These are phyloP conservation scores for Momotus momota DNA, from an alignment of 2,797 vertebrate genomes.

Conservation along the genomic window DNA sequence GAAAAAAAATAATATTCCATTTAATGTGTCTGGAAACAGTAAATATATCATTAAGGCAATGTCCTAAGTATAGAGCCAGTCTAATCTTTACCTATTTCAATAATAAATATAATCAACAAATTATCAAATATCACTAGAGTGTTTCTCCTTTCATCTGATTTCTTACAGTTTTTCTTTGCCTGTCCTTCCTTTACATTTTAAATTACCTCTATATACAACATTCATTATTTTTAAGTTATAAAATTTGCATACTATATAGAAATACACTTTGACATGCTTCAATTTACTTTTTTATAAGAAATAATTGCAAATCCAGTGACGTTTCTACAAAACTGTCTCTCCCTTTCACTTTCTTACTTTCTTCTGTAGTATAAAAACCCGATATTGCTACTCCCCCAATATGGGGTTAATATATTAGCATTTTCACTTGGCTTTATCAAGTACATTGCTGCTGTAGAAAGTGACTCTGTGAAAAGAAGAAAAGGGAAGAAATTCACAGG, in stretches of 20 bases:
- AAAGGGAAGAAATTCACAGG: not conserved
- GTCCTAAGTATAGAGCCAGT: not conserved
- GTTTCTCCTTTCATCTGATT: not conserved
- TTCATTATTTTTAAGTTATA: not conserved
- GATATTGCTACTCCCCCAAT: not conserved
- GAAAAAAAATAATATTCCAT: accelerated
- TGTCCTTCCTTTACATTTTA: not conserved
- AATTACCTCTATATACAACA: not conserved
- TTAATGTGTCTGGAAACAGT: not conserved
- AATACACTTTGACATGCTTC: not conserved
- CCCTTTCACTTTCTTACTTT: not conserved
- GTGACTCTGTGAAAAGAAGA: not conserved
- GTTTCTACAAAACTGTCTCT: not conserved
- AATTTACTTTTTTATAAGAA: not conserved
- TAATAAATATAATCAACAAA: not conserved
- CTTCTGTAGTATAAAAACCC: not conserved
- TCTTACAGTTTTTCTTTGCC: not conserved
- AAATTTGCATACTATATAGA: not conserved
- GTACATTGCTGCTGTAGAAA: not conserved
- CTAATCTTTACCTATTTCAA: not conserved
- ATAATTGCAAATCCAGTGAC: not conserved
- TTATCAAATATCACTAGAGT: not conserved
- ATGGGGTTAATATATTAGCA: not conserved
- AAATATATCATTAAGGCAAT: not conserved
- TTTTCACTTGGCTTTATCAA: not conserved